Base-by-base conservation (phyloP, 2,113 vertebrate genomes). In the Isurus oxyrinchus region DNA sequence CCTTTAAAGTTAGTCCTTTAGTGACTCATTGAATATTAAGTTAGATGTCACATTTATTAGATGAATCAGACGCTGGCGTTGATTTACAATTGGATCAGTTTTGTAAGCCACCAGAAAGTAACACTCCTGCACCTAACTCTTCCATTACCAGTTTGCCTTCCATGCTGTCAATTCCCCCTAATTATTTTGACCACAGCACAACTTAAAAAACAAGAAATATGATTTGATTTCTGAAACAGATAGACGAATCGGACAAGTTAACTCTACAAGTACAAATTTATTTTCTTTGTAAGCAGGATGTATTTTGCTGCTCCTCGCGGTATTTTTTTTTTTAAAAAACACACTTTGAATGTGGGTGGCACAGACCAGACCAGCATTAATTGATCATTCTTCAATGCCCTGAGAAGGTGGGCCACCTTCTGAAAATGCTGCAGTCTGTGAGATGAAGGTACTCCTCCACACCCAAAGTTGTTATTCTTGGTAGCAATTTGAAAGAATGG, bases 191-290 rank as follows among this genome's bases (percentile, higher is more conserved):
- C 57, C 61, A 93, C 35, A 2, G 59, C 59, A 63, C 13, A 44
- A 91, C 88, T 5, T 6, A 5, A 8, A 93, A 59, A 94, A 21
- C 59, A 40, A 63, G n/a, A 94, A 94, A 94, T 66, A 19, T 23
- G 59, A 94, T 63, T n/a, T 94, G 35, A 94, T 94, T 63, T 66
- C 16, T 94, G 90, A 94, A 40, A 66, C 90, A 40, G 59, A 94
- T 63, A 44, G 14, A 94, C 3, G 31, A 63, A 19, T 61, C 59
- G 35, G 31, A 11, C 31, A 94, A 66, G 10, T 44, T 44, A 40
- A 40, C 35, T 6, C 19, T 66, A 66, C 59, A 63, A 44, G 7
- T 7, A 94, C 14, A 63, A 40, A 40, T 19, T 44, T 8, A 7
- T 4, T 40, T 23, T 40, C 4, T 63, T n/a, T 40, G 16, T 63